These are phyloP conservation scores for Scrobipalpa atriplicella DNA, from an alignment of 2,888 invertebrate species.

Conservation along the genomic window DNA sequence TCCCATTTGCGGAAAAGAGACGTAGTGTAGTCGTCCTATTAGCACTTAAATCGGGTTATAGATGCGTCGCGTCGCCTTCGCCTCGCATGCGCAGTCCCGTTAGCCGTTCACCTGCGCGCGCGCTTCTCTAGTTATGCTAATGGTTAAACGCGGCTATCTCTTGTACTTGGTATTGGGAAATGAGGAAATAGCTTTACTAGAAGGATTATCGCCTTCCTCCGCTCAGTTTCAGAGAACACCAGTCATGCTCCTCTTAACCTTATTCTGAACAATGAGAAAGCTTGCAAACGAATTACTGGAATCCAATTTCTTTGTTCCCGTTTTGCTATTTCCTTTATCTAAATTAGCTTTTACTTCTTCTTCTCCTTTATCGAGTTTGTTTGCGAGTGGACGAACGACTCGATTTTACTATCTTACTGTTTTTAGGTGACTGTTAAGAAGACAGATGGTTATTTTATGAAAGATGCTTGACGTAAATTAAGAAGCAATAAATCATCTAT, in stretches of 20 bases:
- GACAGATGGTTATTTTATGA: too few species aligned
- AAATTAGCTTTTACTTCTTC: neutral
- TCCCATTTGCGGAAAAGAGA: conserved; percentile 28
- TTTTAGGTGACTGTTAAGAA: too few species aligned
- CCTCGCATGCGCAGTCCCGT: conserved; percentile 62
- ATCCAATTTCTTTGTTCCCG: neutral
- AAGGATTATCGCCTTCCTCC: conserved; percentile 21
- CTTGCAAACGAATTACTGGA: neutral
- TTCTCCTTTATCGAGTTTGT: too few species aligned
- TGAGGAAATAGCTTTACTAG: conserved; percentile 47
- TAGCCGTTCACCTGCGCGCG: conserved; percentile 78
- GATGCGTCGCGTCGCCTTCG: conserved; percentile 58
- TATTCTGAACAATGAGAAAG: neutral
- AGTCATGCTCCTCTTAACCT: neutral
- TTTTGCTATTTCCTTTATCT: neutral
- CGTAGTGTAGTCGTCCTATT: conserved; percentile 24
- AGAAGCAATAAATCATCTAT: too few species aligned
- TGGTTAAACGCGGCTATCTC: conserved; percentile 63
- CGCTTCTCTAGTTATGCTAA: conserved; percentile 81
- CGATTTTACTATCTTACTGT: too few species aligned
- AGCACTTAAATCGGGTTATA: conserved; percentile 38
- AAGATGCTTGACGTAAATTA: too few species aligned
- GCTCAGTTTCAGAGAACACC: neutral
- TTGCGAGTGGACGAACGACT: too few species aligned
- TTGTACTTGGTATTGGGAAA: conserved; percentile 49